Conservation (phyloP, 2,888 invertebrate species). For the Megaustenia siamemsis region DNA sequence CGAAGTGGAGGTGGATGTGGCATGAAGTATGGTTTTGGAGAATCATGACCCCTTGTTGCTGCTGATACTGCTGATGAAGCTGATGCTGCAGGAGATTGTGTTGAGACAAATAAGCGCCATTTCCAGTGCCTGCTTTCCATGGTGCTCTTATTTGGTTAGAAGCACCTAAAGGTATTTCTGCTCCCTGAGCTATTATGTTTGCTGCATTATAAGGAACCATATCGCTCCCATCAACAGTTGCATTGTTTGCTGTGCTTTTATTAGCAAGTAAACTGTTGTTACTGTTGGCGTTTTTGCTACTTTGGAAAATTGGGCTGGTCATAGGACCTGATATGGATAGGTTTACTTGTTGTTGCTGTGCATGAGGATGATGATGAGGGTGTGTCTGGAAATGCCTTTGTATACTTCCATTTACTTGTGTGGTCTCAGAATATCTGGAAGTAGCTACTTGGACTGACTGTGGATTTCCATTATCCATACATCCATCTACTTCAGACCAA, state of each 20-base stretch:
- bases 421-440: neutral
- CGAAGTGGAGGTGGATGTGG: slow-evolving; percentile 42
- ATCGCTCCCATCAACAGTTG: neutral
- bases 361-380: slow-evolving; percentile 45
- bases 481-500: slow-evolving; percentile 24
- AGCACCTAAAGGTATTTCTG: neutral
- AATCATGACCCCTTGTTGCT: slow-evolving; percentile 50
- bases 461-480: slow-evolving; percentile 1
- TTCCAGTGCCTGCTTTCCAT: slow-evolving; percentile 48
- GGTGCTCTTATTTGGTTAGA: neutral
- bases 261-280: neutral
- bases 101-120: slow-evolving; percentile 49
- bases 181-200: neutral
- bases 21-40: slow-evolving; percentile 26
- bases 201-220: neutral
- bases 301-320: neutral
- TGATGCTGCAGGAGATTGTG: slow-evolving; percentile 55
- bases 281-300: neutral
- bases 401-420: neutral
- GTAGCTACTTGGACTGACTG: neutral
- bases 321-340: neutral
- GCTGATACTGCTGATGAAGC: slow-evolving; percentile 51
- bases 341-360: slow-evolving; percentile 28
- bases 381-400: slow-evolving; percentile 6
- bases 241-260: slow-evolving; percentile 30